These are phyloP conservation scores for Aphrocallistes beatrix DNA, from an alignment of 37 sponge, comb jelly and placozoan species.

Conservation along the genomic window DNA sequence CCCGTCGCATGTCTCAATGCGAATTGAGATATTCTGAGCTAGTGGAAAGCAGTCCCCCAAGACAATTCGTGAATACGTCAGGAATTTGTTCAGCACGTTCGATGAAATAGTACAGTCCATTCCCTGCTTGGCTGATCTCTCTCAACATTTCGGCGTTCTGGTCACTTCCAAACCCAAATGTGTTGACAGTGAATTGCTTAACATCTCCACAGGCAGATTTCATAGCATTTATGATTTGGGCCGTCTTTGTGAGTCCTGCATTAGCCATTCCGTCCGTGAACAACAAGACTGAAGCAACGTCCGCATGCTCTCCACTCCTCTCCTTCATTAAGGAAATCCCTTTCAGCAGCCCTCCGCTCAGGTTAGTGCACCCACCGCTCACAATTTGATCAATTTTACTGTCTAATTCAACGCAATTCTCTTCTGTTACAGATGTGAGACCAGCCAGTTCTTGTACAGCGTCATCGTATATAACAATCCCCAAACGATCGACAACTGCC, in stretches of 20 bases:
- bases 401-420: constrained; percentile 36
- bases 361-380: constrained; percentile 49
- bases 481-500: constrained; percentile 35
- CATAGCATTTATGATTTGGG: constrained; percentile 53
- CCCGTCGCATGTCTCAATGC: constrained; percentile 1
- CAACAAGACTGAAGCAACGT: constrained; percentile 75
- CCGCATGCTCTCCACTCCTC: constrained; percentile 22
- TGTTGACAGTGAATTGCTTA: not conserved
- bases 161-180: constrained; percentile 25
- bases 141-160: constrained; percentile 15
- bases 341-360: constrained; percentile 68
- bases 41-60: constrained; percentile 28
- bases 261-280: constrained; percentile 83
- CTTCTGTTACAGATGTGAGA: constrained; percentile 44
- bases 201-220: not conserved
- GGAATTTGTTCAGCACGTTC: constrained; percentile 19
- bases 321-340: constrained; percentile 24
- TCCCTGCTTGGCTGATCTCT: constrained; percentile 14
- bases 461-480: constrained; percentile 63
- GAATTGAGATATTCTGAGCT: constrained; percentile 24
- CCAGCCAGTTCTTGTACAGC: constrained; percentile 33
- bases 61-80: constrained; percentile 25
- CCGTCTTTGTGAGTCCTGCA: constrained; percentile 33
- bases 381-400: constrained; percentile 26
- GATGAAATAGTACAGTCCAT: constrained; percentile 24